Percentiles rank a stretch among this genome's conserved stretches.
Conservation (phyloP, 1,140 invertebrate genomes). For the Cydia splendana region DNA sequence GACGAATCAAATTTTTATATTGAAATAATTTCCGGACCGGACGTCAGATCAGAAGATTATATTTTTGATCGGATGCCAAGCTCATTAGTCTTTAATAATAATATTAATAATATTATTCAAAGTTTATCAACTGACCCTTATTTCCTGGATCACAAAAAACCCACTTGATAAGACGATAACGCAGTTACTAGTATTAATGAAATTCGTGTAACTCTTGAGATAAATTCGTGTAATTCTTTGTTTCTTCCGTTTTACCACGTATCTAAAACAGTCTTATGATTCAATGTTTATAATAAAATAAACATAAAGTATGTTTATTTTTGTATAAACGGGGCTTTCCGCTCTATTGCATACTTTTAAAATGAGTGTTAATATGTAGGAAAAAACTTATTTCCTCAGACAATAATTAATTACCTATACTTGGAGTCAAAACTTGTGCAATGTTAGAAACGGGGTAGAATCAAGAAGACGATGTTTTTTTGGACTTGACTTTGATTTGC, state of each 20-base stretch:
- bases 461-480: no score
- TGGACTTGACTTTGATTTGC: no score
- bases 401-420: no score
- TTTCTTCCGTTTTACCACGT: neutral
- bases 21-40: neutral
- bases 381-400: neutral
- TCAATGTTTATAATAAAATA: constrained; percentile 2
- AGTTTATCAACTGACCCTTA: neutral
- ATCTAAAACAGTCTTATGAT: neutral
- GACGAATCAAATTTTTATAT: neutral
- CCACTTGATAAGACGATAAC: no score
- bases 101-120: neutral
- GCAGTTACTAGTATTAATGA: no score
- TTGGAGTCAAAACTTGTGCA: no score
- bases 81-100: neutral
- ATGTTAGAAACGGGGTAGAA: neutral
- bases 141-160: neutral
- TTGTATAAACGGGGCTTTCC: neutral
- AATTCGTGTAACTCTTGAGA: no score
- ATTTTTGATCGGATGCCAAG: neutral
- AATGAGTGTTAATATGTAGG: neutral
- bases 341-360: neutral
- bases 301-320: no score
- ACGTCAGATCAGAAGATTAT: neutral
- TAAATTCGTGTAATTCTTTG: neutral